Base-by-base conservation (phyloP, 2,113 vertebrate genomes). In the Silurus meridionalis region DNA sequence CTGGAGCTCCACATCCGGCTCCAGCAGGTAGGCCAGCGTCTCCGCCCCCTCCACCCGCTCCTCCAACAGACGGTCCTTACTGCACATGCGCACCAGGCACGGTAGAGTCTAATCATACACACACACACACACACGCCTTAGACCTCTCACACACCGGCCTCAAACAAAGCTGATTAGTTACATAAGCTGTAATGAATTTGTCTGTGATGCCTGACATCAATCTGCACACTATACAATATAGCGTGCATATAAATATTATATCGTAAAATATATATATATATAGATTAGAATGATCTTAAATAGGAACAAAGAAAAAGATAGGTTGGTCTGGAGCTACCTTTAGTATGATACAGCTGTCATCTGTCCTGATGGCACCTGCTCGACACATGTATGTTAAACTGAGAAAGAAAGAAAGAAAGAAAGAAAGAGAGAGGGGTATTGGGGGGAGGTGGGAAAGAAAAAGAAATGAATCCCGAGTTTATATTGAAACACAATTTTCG, bases 301-400 rank as follows among this genome's bases (percentile, higher is more conserved):
- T 46, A 63, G 66, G n/a, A 50, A 50, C 13, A 5, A 23, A 53
- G 8, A 17, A 25, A 23, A 9, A n/a, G 2, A 71, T 21, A 19
- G 15, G 21, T 37, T 15, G 4, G 55, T 58, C 55, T 1, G 15
- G 28, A 21, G 93, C 90, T 87, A 99, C 98, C 96, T 99, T 99
- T 88, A 99, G 95, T 86, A 98, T 92, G 85, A 99, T 96, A 93
- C 96, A 97, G 92, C 89, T 93, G 92, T 99, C 97, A 1, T 99
- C 97, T 23, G 98, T 98, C 89, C 94, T 94, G 93, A 99, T 97
- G 92, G 98, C 96, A 89, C 97, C 98, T 7, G 98, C 97, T 95
- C 98, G 96, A 95, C 98, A 99, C 97, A 99, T 99, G 91, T 98
- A 99, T 81, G 98, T 99, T 95, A 99, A 95, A 95, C 98, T 99